These are phyloP conservation scores for Buathra laborator DNA, from an alignment of 2,888 invertebrate genomes.

Conservation along the genomic window DNA sequence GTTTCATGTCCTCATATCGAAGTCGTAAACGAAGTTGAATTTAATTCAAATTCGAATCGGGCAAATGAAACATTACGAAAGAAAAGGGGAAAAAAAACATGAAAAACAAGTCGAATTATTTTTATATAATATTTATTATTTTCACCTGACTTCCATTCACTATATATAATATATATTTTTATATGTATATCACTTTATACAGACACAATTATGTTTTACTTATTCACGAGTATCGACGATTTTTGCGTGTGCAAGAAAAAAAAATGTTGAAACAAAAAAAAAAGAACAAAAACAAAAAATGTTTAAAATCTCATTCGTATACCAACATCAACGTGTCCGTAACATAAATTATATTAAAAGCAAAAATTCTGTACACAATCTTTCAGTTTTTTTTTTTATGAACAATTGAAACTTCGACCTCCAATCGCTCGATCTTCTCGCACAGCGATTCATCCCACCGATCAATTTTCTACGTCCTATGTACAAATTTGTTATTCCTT, in stretches of 20 bases:
- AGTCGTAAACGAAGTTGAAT: neutral
- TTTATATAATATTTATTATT: conserved; percentile 60
- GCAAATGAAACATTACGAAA: neutral
- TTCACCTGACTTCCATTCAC: conserved; percentile 42
- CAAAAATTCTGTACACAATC: conserved; percentile 39
- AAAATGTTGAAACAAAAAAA: neutral
- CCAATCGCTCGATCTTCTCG: conserved; percentile 57
- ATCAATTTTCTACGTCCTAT: neutral
- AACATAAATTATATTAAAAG: conserved; percentile 45
- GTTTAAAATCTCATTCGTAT: neutral
- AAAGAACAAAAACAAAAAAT: neutral
- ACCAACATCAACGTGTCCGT: conserved; percentile 8
- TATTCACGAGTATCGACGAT: conserved; percentile 54
- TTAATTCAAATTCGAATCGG: neutral
- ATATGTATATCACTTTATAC: conserved; percentile 57
- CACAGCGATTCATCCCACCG: conserved; percentile 63
- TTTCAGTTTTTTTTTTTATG: conserved; percentile 40
- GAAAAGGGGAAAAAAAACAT: neutral
- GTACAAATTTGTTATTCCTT: conserved; percentile 8
- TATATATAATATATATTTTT: conserved; percentile 52
- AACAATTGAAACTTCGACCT: conserved; percentile 35
- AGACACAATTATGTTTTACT: conserved; percentile 53
- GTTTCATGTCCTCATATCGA: neutral
- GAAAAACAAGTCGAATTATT: conserved; percentile 5
- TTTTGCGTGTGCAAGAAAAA: conserved; percentile 3